Percentiles rank a stretch among this genome's conserved stretches.
These are phyloP conservation scores for Luperina nickerlii DNA, from an alignment of 2,888 invertebrate genomes.

Conservation along the genomic window DNA sequence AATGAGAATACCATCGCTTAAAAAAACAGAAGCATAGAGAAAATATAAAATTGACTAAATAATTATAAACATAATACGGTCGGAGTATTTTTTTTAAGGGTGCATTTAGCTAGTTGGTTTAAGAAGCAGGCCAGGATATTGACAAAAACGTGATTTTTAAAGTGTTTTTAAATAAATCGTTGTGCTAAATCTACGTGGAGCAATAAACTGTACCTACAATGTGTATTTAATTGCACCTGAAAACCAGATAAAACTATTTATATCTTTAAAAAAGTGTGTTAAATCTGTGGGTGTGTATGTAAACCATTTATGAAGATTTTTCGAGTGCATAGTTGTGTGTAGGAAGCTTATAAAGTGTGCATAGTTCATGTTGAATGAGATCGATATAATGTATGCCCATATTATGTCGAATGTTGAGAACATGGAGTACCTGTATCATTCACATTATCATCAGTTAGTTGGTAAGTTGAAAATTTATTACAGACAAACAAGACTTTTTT, in stretches of 20 bases:
- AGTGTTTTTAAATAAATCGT: neutral
- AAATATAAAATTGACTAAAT: neutral
- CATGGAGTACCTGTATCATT: constrained; percentile 52
- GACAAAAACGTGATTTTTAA: neutral
- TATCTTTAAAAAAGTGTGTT: neutral
- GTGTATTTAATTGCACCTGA: neutral
- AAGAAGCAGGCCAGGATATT: neutral
- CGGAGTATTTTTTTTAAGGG: neutral
- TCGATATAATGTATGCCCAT: constrained; percentile 44
- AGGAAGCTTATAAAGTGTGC: neutral
- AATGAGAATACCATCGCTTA: neutral
- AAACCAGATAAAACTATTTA: neutral
- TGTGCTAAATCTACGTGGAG: neutral
- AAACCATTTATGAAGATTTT: neutral
- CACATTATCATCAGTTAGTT: constrained; percentile 33
- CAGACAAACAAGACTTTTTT: neutral
- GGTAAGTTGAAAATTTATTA: constrained; percentile 42
- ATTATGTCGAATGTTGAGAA: constrained; percentile 45
- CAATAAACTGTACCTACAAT: neutral
- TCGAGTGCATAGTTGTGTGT: neutral
- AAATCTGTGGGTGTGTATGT: neutral
- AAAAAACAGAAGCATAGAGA: neutral
- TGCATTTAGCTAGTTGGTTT: neutral
- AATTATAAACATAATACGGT: too few relatives aligned
- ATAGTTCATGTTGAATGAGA: constrained; percentile 27